Evolutionary conservation across 1,140 invertebrate species (phyloP).

Genomic region (Copidosoma floridanum): DNA sequence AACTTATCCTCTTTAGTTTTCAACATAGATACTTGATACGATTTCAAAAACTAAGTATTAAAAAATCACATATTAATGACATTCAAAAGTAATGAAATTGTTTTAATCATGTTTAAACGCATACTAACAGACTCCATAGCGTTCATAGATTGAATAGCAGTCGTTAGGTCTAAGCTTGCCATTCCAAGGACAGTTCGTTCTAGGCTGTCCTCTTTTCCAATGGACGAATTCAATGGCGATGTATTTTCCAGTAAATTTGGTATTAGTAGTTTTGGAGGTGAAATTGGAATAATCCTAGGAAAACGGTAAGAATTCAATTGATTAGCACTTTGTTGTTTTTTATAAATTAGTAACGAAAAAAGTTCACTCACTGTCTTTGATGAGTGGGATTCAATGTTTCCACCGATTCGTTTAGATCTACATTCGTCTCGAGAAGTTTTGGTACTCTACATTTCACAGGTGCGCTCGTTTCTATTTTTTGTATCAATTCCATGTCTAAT

Average conservation of each 20-base stretch:
- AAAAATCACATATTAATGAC: slow-evolving; percentile 12
- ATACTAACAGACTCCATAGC: slow-evolving; percentile 61
- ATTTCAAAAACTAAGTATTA: slow-evolving; percentile 45
- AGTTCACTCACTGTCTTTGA: slow-evolving; percentile 41
- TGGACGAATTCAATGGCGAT: slow-evolving; percentile 29
- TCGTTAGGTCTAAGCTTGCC: slow-evolving; percentile 64
- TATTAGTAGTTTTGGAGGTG: slow-evolving; percentile 55
- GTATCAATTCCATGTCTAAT: slow-evolving; percentile 67
- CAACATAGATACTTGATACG: slow-evolving; percentile 52
- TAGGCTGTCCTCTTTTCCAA: slow-evolving; percentile 54
- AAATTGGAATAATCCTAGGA: slow-evolving; percentile 54
- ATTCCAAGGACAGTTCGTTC: slow-evolving; percentile 68
- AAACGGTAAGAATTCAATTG: slow-evolving; percentile 50
- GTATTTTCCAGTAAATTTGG: slow-evolving; percentile 30
- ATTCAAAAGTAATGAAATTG: background rate
- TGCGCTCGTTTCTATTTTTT: slow-evolving; percentile 58
- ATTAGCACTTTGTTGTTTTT: background rate
- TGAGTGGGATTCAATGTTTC: slow-evolving; percentile 35
- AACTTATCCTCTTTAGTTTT: slow-evolving; percentile 72
- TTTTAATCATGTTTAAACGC: background rate
- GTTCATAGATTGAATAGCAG: slow-evolving; percentile 66
- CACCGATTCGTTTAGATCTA: slow-evolving; percentile 43
- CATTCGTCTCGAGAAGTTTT: slow-evolving; percentile 54
- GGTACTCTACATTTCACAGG: slow-evolving; percentile 52
- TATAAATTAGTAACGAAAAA: background rate